Conservation (phyloP, 53 echinoderm and acorn worm genomes). For the Mesocentrotus franciscanus region DNA sequence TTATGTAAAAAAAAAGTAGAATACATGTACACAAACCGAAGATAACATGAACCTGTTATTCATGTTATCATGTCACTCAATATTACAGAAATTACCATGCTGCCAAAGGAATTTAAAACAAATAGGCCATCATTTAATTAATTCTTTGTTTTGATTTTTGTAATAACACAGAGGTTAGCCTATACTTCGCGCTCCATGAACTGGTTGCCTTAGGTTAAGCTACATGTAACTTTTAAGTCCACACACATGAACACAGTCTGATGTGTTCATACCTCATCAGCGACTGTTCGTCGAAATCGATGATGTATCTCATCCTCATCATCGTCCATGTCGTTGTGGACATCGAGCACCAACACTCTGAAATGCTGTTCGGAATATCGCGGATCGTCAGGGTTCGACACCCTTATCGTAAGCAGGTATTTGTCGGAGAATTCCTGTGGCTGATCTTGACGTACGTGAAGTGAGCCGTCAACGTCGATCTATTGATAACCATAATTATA, state of each 20-base stretch:
- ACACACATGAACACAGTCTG: too few species aligned
- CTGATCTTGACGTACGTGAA: not conserved
- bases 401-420: constrained; percentile 27
- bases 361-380: constrained; percentile 2
- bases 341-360: not conserved
- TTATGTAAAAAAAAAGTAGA: too few species aligned
- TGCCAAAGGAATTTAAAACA: too few species aligned
- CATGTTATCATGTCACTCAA: too few species aligned
- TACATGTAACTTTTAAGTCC: too few species aligned
- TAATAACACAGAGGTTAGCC: too few species aligned
- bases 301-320: constrained; percentile 13
- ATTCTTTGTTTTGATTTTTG: too few species aligned
- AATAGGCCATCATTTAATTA: too few species aligned
- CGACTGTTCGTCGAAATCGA: constrained; percentile 15
- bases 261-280: constrained; percentile 4
- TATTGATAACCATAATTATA: not conserved
- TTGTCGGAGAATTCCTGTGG: not conserved
- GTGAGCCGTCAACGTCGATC: constrained; percentile 16
- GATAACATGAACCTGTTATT: too few species aligned
- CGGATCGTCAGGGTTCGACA: not conserved
- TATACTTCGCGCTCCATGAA: not conserved
- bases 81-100: too few species aligned
- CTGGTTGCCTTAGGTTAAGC: not conserved
- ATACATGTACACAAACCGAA: too few species aligned
- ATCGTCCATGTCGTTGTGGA: not conserved